phyloP scores from a whole-genome alignment of 2,888 invertebrate genomes.

The Coenonympha glycerion region DNA sequence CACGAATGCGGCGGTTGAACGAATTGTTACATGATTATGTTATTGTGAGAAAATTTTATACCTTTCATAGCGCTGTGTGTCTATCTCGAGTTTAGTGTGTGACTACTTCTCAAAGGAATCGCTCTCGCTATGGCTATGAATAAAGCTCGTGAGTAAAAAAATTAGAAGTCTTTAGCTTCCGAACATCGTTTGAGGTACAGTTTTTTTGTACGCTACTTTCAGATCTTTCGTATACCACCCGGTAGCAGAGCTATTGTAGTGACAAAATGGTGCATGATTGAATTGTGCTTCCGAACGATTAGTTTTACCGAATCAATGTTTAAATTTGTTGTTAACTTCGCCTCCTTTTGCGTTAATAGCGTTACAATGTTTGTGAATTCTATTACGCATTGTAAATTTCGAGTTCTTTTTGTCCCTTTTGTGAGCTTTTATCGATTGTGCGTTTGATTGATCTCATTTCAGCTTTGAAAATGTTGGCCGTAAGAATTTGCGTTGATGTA shows the following conservation, averaged over 20 bases:
- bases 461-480: constrained; percentile 17
- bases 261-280: constrained; percentile 63
- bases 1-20: constrained; percentile 70
- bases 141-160: constrained; percentile 65
- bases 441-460: constrained; percentile 59
- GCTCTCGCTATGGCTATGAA: constrained; percentile 60
- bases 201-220: constrained; percentile 34
- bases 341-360: constrained; percentile 73
- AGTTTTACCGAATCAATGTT: constrained; percentile 63
- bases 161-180: constrained; percentile 30
- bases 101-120: constrained; percentile 57
- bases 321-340: constrained; percentile 73
- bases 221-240: constrained; percentile 53
- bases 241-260: constrained; percentile 53
- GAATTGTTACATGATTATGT: constrained; percentile 71
- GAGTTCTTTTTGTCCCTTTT: constrained; percentile 49
- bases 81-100: constrained; percentile 57
- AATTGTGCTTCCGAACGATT: constrained; percentile 70
- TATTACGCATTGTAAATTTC: constrained; percentile 70
- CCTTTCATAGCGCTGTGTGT: constrained; percentile 56
- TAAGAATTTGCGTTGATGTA: constrained; percentile 8
- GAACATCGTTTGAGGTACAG: constrained; percentile 28
- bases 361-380: constrained; percentile 74
- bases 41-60: constrained; percentile 72
- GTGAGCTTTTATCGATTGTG: constrained; percentile 57